Conservation (phyloP, 37 sponge, comb jelly and placozoan genomes). For the Ephydatia muelleri region DNA sequence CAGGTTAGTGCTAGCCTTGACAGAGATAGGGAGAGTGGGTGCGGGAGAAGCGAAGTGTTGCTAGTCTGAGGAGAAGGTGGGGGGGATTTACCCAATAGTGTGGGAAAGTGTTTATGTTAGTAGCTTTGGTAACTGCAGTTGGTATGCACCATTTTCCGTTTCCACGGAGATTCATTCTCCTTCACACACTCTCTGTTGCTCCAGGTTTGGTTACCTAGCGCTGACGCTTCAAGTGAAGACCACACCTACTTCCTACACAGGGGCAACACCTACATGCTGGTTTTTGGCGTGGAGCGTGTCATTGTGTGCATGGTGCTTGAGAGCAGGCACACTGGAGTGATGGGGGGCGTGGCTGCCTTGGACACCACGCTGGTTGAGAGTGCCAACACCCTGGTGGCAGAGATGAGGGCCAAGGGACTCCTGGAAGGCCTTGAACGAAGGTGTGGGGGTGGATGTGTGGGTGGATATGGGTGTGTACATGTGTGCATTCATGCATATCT, state of each 20-base stretch:
- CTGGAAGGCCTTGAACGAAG: slow-evolving; percentile 34
- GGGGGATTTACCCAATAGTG: background rate
- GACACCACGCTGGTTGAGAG: slow-evolving; percentile 34
- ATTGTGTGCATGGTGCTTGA: slow-evolving; percentile 52
- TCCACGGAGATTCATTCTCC: background rate
- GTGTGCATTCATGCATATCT: background rate
- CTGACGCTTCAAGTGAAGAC: background rate
- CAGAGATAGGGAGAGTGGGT: background rate
- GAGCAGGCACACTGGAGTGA: background rate
- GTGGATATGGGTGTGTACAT: background rate
- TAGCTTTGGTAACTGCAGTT: background rate
- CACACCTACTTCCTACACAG: background rate
- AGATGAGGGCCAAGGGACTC: slow-evolving; percentile 40
- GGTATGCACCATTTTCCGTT: background rate
- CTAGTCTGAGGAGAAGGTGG: background rate
- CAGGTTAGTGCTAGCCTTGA: slow-evolving; percentile 24
- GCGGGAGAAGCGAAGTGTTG: background rate
- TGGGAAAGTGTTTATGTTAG: background rate
- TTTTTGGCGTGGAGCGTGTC: slow-evolving; percentile 37
- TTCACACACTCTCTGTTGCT: background rate
- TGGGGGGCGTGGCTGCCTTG: slow-evolving; percentile 3
- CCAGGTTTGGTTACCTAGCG: background rate
- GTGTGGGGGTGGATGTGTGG: slow-evolving; percentile 10
- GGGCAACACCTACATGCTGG: slow-evolving; percentile 27
- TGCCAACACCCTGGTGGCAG: slow-evolving; percentile 29